Percentiles rank a stretch among this genome's conserved stretches.
Evolutionary conservation across 2,797 vertebrate genomes (phyloP).

Genomic region (Gallinago solitaria): DNA sequence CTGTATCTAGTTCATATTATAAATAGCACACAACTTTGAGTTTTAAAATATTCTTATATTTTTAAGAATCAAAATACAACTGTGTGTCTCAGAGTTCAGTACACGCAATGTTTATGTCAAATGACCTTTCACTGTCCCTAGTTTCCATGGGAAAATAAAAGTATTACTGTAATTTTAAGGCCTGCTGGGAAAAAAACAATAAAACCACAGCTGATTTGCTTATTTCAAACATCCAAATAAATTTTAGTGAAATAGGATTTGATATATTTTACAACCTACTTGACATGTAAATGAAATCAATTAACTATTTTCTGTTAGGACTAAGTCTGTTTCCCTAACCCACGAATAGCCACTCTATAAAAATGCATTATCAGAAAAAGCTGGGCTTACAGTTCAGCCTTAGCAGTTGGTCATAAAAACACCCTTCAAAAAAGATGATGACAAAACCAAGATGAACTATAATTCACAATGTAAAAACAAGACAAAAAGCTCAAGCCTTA

Average conservation of each 20-base stretch:
- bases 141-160: not conserved
- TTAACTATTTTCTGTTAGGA: not conserved
- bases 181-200: not conserved
- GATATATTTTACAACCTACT: not conserved
- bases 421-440: not conserved
- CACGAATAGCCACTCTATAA: fast-evolving
- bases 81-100: not conserved
- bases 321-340: not conserved
- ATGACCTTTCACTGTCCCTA: not conserved
- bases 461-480: not conserved
- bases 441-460: not conserved
- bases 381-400: not conserved
- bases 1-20: not conserved
- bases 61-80: not conserved
- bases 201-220: not conserved
- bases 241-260: not conserved
- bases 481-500: not conserved
- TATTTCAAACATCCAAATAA: not conserved
- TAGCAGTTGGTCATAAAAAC: not conserved
- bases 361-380: not conserved
- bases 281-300: not conserved
- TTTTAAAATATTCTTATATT: not conserved
- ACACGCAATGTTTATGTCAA: not conserved
- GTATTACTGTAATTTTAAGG: not conserved
- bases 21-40: not conserved